These are phyloP conservation scores for Motacilla tschutschensis DNA, from an alignment of 2,113 vertebrate species.

Conservation along the genomic window DNA sequence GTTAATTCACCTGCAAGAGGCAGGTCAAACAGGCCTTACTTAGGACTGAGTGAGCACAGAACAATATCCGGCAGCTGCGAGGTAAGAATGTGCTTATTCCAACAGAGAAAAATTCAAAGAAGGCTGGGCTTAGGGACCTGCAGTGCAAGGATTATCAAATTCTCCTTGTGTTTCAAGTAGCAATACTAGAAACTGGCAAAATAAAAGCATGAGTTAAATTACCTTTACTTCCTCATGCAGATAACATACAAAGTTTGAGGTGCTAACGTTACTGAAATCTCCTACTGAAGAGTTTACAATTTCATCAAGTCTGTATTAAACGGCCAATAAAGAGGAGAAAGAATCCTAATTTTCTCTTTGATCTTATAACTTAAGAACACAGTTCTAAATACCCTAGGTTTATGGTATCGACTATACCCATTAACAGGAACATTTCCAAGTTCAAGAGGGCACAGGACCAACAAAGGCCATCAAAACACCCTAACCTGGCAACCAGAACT, in stretches of 20 bases:
- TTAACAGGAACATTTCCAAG: neutral
- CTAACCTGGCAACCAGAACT: neutral
- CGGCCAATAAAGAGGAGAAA: neutral
- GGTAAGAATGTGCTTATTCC: slow-evolving; percentile 26
- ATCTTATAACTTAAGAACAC: neutral
- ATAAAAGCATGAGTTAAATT: neutral
- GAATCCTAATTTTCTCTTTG: neutral
- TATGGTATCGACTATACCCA: neutral
- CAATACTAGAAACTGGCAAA: neutral
- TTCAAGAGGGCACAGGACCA: neutral
- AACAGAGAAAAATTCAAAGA: neutral
- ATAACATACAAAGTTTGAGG: neutral
- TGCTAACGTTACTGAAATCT: neutral
- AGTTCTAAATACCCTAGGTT: neutral
- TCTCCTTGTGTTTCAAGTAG: neutral
- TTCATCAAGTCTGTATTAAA: neutral
- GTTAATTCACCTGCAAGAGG: neutral
- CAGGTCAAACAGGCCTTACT: neutral
- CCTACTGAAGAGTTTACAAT: neutral
- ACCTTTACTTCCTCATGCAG: neutral
- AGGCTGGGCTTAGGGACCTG: neutral
- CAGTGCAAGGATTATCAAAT: neutral
- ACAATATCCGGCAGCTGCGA: slow-evolving; percentile 44
- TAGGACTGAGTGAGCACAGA: neutral
- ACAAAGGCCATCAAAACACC: neutral